phyloP scores from a whole-genome alignment of 1,140 invertebrate genomes.

The Zaprionus ghesquierei region DNA sequence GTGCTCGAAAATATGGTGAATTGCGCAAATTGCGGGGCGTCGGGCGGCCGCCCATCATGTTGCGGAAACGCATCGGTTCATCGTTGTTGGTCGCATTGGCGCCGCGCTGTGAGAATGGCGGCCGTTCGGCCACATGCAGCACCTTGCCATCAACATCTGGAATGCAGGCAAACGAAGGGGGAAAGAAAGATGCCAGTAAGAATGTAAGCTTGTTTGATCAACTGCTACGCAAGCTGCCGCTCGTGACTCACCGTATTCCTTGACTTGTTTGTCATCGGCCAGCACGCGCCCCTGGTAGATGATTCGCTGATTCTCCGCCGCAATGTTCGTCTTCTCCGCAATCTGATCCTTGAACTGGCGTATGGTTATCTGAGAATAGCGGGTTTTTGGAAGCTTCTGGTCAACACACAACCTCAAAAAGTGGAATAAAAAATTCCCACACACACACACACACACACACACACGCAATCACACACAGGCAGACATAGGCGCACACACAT shows the following conservation, averaged over 20 bases:
- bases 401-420: constrained; percentile 62
- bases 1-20: constrained; percentile 72
- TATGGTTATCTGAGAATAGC: constrained; percentile 89
- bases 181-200: too few species aligned
- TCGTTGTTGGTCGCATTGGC: constrained; percentile 78
- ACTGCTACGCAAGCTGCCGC: too few species aligned
- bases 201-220: constrained; percentile 21
- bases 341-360: constrained; percentile 94
- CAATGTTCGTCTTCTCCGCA: constrained; percentile 88
- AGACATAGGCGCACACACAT: background rate
- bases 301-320: constrained; percentile 91
- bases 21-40: constrained; percentile 68
- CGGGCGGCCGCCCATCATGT: constrained; percentile 66
- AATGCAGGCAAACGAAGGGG: background rate
- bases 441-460: constrained; percentile 5
- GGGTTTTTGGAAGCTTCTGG: constrained; percentile 16
- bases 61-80: constrained; percentile 72
- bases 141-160: constrained; percentile 96
- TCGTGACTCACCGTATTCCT: constrained; percentile 90
- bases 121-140: constrained; percentile 95
- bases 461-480: constrained; percentile 65
- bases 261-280: constrained; percentile 94
- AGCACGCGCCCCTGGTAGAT: constrained; percentile 97
- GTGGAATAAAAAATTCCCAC: background rate
- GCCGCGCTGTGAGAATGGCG: constrained; percentile 85